Conservation (phyloP, 2,797 vertebrate species). For the Poecilia velifera region DNA sequence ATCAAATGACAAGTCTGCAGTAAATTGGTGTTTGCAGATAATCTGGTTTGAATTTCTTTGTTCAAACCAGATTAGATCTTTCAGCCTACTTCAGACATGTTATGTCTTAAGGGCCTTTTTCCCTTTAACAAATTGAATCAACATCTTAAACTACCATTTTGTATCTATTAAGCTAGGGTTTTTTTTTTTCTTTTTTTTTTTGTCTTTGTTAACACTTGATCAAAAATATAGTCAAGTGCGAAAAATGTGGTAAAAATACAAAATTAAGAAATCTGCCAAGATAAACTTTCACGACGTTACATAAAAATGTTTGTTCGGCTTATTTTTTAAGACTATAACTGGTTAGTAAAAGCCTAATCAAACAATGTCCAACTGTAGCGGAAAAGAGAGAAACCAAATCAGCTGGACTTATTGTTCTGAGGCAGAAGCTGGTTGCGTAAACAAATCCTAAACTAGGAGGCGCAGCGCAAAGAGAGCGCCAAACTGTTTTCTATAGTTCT, state of each 20-base stretch:
- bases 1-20: not conserved
- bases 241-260: not conserved
- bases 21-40: not conserved
- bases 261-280: not conserved
- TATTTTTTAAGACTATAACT: no score
- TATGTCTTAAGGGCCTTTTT: not conserved
- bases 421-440: not conserved
- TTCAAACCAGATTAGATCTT: not conserved
- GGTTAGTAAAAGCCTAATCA: not conserved
- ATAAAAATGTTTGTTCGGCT: not conserved
- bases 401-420: not conserved
- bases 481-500: not conserved
- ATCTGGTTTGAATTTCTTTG: not conserved
- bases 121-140: not conserved
- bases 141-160: not conserved
- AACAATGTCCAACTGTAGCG: not conserved
- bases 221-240: not conserved
- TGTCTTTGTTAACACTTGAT: not conserved
- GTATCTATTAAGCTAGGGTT: not conserved
- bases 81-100: not conserved
- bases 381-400: not conserved
- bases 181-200: no score
- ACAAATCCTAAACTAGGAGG: slow-evolving; percentile 2
- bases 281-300: not conserved
- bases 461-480: not conserved